Evolutionary conservation across 2,113 vertebrate genomes (phyloP).

Genomic region (Amazona vittata): DNA sequence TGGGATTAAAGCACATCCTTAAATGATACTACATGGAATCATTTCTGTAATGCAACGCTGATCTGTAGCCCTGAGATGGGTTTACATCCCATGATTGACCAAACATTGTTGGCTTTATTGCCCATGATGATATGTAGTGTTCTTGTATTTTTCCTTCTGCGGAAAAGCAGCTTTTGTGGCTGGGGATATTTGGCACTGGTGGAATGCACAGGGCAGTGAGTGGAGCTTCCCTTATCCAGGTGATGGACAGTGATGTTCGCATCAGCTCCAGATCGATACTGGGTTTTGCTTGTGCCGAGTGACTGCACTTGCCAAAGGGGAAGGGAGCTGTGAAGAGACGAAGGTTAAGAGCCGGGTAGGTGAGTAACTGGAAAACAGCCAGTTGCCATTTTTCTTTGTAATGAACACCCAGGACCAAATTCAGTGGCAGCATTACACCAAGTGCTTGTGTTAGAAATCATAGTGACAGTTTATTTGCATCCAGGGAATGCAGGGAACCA

Average conservation of each 20-base stretch:
- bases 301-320: background rate
- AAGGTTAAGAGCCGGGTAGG: background rate
- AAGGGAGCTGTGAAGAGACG: background rate
- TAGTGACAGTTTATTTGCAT: background rate
- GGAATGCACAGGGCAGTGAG: background rate
- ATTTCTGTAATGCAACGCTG: background rate
- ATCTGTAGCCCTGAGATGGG: background rate
- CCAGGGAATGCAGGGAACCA: background rate
- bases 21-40: background rate
- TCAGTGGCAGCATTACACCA: background rate
- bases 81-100: constrained; percentile 25
- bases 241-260: background rate
- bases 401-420: background rate
- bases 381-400: background rate
- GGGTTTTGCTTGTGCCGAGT: background rate
- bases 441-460: background rate
- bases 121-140: background rate
- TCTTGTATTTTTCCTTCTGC: background rate
- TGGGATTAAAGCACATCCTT: constrained; percentile 22
- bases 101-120: constrained; percentile 17
- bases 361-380: background rate
- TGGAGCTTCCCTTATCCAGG: background rate
- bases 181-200: rapidly evolving
- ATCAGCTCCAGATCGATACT: background rate
- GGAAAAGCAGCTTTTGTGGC: background rate